These are phyloP conservation scores for Drosophila cognata DNA, from an alignment of 2,888 invertebrate species.

Conservation along the genomic window DNA sequence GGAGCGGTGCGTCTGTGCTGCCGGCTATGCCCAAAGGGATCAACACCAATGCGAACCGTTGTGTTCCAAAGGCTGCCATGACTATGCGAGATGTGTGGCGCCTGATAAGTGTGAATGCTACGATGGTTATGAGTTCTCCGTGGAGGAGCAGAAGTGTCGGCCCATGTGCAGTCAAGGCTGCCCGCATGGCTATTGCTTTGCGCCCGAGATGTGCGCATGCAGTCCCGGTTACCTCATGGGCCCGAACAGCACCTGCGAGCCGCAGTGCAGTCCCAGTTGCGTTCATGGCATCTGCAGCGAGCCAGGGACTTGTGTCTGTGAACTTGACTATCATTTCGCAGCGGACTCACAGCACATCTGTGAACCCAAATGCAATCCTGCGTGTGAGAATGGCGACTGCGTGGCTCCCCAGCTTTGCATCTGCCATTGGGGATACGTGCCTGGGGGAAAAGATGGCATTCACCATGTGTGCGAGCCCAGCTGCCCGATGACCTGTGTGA, in stretches of 20 bases:
- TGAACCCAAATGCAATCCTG: constrained; percentile 80
- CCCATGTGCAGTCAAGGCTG: constrained; percentile 70
- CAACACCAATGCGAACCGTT: constrained; percentile 52
- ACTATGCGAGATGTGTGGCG: constrained; percentile 71
- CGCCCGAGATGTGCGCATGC: constrained; percentile 73
- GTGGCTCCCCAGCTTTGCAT: constrained; percentile 61
- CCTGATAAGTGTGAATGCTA: constrained; percentile 77
- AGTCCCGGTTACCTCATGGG: constrained; percentile 81
- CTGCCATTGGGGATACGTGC: constrained; percentile 73
- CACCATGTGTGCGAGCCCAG: constrained; percentile 50
- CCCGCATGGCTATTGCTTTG: constrained; percentile 72
- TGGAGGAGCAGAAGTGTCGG: constrained; percentile 35
- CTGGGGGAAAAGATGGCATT: constrained; percentile 34
- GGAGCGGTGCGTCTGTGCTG: constrained; percentile 48
- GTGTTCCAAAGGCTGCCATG: constrained; percentile 65
- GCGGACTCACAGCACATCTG: constrained; percentile 64
- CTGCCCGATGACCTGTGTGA: constrained; percentile 58
- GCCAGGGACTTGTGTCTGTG: constrained; percentile 75
- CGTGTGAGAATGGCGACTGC: constrained; percentile 84
- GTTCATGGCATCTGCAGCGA: constrained; percentile 85
- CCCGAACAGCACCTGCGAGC: constrained; percentile 70
- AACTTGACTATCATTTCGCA: constrained; percentile 48
- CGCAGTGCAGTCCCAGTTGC: constrained; percentile 75
- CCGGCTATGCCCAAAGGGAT: constrained; percentile 46
- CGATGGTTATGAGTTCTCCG: constrained; percentile 64